Evolutionary conservation across 2,113 vertebrate species (phyloP).

Genomic region (Hirundichthys speculiger): DNA sequence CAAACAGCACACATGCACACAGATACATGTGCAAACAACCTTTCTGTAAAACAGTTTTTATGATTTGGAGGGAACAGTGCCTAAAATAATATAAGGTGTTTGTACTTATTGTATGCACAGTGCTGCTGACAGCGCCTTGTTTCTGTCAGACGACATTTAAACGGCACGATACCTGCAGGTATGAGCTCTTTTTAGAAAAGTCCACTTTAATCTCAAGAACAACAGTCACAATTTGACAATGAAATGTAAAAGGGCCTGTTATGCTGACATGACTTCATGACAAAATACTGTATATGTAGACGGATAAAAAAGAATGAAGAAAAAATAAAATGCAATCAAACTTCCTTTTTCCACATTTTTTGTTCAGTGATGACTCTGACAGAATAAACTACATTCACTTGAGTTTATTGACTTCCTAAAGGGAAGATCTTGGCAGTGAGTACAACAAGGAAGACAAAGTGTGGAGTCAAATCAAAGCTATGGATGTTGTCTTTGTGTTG

Average conservation of each 20-base stretch:
- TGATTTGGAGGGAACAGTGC: conserved; percentile 44
- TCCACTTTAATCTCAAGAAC: conserved; percentile 70
- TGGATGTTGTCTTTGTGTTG: conserved; percentile 38
- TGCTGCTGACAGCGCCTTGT: conserved; percentile 47
- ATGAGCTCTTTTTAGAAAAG: conserved; percentile 51
- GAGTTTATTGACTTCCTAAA: too few relatives aligned
- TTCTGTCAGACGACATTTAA: conserved; percentile 68
- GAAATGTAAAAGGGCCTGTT: conserved; percentile 42
- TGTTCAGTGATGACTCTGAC: conserved; percentile 41
- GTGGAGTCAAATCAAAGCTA: conserved; percentile 64
- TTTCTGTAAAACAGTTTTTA: conserved; percentile 57
- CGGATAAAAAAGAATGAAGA: conserved; percentile 53
- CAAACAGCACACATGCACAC: conserved; percentile 42
- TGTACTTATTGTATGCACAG: conserved; percentile 25
- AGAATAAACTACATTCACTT: too few relatives aligned
- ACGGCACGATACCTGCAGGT: conserved; percentile 63
- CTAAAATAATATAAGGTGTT: conserved; percentile 39
- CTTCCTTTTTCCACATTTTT: conserved; percentile 51
- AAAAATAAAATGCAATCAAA: conserved; percentile 56
- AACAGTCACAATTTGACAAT: conserved; percentile 53
- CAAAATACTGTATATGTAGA: conserved; percentile 52
- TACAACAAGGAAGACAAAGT: too few relatives aligned
- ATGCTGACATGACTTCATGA: conserved; percentile 57
- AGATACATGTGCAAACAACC: conserved; percentile 5
- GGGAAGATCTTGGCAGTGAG: too few relatives aligned